Base-by-base conservation (phyloP, 2,113 vertebrate species). In the Benitochromis conjunctus region DNA sequence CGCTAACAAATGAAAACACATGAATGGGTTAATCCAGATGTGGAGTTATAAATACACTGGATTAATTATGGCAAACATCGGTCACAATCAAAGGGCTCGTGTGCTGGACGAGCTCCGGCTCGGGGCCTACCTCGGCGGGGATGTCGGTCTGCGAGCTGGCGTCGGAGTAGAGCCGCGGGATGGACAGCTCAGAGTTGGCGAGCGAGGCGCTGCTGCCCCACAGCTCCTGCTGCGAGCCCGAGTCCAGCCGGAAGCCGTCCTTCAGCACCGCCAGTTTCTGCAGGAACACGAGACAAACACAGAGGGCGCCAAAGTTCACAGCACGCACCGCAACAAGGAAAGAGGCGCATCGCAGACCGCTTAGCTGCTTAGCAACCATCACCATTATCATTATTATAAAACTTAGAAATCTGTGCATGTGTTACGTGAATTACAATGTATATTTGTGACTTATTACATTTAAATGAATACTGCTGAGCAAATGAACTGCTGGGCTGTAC, bases 111-210 rank as follows among this genome's bases (percentile, higher is more conserved):
- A 1, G 11, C 3, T 13, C 19, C 10, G 14, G 34, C 16, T 76
- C 5, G 1, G 38, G 11, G 19, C 85, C 97, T 93, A 99, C 99
- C 66, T 97, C 97, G n/a, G 96, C 96, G 0, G 98, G 97, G 86
- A 99, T 94, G 85, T 99, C 98, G 0, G 98, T 99, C 96, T 99
- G 99, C 19, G 98, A 99, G 92, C 98, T 97, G 82, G 97, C 96
- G 5, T 99, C 98, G 8, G 97, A 96, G 93, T 97, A 99, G 81
- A 97, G 96, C 12, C 95, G 96, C 0, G 97, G 96, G 6, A 97
- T 89, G 2, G 95, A 96, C 71, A 96, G 92, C 78, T 96, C 95
- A 0, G 97, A 98, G 94, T 95, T 96, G 34, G 96, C 96, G 85
- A 98, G 91, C 1, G 98, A 99, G 19, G 96, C 36, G 14, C 90